A percentile compares a stretch with the other conserved stretches of the same genome.
These are phyloP conservation scores for Ochlodes sylvanus DNA, from an alignment of 2,888 invertebrate species.

Conservation along the genomic window DNA sequence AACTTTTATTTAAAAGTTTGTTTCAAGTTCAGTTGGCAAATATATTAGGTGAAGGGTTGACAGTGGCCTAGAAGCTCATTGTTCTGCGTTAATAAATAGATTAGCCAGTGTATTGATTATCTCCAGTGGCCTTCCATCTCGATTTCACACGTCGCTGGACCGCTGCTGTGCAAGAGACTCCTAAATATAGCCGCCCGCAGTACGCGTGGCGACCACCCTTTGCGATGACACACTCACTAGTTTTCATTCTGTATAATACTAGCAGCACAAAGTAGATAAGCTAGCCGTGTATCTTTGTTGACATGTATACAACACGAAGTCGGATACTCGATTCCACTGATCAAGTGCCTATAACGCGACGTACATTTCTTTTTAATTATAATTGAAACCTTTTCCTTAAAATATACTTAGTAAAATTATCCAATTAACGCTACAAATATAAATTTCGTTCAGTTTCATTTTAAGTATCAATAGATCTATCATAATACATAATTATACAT, in stretches of 20 bases:
- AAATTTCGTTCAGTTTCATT: too few relatives aligned
- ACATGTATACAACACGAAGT: too few relatives aligned
- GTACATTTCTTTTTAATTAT: too few relatives aligned
- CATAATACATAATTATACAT: neutral
- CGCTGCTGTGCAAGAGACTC: slow-evolving; percentile 56
- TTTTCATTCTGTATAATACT: slow-evolving; percentile 1
- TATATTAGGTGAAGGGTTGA: slow-evolving; percentile 40
- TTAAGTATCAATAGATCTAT: too few relatives aligned
- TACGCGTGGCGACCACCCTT: slow-evolving; percentile 60
- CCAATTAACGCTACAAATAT: too few relatives aligned
- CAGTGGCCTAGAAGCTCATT: slow-evolving; percentile 62
- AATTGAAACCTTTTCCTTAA: too few relatives aligned
- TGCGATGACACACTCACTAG: slow-evolving; percentile 48
- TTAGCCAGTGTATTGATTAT: slow-evolving; percentile 64
- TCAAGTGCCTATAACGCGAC: too few relatives aligned
- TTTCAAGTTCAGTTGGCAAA: neutral
- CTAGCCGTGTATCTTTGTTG: too few relatives aligned
- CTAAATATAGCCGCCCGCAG: slow-evolving; percentile 70
- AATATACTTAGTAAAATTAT: too few relatives aligned
- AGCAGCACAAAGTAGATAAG: too few relatives aligned
- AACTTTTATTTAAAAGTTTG: slow-evolving; percentile 20
- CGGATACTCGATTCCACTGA: too few relatives aligned
- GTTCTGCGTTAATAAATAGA: slow-evolving; percentile 66
- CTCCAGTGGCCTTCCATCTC: slow-evolving; percentile 60
- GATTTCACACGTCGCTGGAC: slow-evolving; percentile 67